Conservation (phyloP, 2,797 vertebrate genomes). For the Notoglanidium macrostoma region DNA sequence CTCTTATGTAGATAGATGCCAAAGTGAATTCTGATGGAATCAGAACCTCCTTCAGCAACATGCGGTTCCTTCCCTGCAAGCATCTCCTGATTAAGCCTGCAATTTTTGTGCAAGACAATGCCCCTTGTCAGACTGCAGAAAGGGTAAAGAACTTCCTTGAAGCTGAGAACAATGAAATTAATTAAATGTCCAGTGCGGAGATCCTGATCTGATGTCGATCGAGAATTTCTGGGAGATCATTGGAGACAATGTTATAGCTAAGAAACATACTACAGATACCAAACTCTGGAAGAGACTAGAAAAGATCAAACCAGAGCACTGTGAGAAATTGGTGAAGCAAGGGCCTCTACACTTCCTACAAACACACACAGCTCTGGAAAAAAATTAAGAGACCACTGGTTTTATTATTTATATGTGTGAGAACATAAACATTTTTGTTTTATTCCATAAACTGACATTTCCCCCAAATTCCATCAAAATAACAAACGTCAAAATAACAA, state of each 20-base stretch:
- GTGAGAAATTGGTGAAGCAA: slow-evolving; percentile 24
- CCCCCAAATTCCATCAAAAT: too few relatives aligned
- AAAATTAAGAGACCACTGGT: too few relatives aligned
- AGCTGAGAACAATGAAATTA: not conserved
- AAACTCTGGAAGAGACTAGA: not conserved
- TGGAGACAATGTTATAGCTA: not conserved
- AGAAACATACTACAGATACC: slow-evolving; percentile 1
- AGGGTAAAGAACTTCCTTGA: too few relatives aligned
- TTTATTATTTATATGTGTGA: too few relatives aligned
- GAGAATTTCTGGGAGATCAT: not conserved
- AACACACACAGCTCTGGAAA: too few relatives aligned
- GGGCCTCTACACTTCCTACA: slow-evolving; percentile 10
- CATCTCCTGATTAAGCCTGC: too few relatives aligned
- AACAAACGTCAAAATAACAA: too few relatives aligned
- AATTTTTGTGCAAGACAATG: too few relatives aligned
- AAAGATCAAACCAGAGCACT: slow-evolving; percentile 27
- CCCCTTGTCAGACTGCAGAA: too few relatives aligned
- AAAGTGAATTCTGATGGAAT: not conserved
- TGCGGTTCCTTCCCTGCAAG: not conserved
- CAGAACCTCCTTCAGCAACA: too few relatives aligned
- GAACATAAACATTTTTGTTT: too few relatives aligned
- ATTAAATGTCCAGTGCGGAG: not conserved
- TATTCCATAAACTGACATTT: too few relatives aligned
- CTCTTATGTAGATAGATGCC: not conserved
- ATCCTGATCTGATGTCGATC: not conserved